These are phyloP conservation scores for Choristoneura rosaceana DNA, from an alignment of 2,888 invertebrate genomes.

Conservation along the genomic window DNA sequence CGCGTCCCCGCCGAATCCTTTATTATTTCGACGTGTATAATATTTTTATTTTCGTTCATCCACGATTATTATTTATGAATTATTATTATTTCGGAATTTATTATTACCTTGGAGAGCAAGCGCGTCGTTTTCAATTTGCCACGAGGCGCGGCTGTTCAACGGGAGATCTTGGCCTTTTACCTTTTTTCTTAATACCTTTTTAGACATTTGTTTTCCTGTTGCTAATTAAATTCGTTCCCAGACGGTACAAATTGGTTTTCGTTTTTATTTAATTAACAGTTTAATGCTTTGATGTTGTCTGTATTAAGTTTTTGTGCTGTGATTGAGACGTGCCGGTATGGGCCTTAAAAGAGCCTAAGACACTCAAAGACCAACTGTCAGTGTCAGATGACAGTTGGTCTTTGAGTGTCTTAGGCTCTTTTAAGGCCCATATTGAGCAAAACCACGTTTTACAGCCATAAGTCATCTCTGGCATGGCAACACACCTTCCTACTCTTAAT, in stretches of 20 bases:
- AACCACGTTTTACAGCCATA: too few species aligned
- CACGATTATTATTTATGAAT: constrained; percentile 86
- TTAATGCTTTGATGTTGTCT: constrained; percentile 54
- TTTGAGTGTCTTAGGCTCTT: too few species aligned
- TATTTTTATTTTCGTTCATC: constrained; percentile 81
- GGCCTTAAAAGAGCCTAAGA: too few species aligned
- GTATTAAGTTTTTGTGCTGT: constrained; percentile 45
- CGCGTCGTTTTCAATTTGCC: constrained; percentile 84
- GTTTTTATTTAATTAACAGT: constrained; percentile 69
- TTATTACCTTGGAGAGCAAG: constrained; percentile 80
- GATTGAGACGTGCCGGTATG: constrained; percentile 11
- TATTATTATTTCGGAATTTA: constrained; percentile 85
- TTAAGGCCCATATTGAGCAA: too few species aligned
- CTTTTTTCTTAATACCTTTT: constrained; percentile 67
- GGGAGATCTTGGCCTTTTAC: constrained; percentile 52
- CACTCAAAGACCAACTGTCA: too few species aligned
- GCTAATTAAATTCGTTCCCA: constrained; percentile 76
- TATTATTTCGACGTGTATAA: constrained; percentile 83
- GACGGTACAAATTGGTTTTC: constrained; percentile 75
- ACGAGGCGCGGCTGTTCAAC: constrained; percentile 72
- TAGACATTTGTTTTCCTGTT: constrained; percentile 72
- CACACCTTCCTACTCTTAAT: neutral
- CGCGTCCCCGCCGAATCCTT: constrained; percentile 73
- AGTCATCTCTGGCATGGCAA: too few species aligned
- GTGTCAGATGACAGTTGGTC: too few species aligned